Percentiles rank a stretch among this genome's conserved stretches.
phyloP scores from a whole-genome alignment of 2,797 vertebrate species.

The Hippoglossus hippoglossus region DNA sequence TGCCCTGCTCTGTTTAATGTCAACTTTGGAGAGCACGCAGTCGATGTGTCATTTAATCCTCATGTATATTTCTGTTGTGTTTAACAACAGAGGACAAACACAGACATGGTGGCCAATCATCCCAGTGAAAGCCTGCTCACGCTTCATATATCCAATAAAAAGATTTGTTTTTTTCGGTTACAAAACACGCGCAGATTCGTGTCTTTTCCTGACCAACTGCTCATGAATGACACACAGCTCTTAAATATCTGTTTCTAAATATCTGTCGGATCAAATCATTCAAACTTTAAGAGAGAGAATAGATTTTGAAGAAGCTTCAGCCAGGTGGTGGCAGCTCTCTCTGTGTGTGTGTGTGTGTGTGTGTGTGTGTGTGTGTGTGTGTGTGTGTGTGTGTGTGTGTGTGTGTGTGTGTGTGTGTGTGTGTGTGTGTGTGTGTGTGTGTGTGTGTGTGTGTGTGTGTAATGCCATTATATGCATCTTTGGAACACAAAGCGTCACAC shows the following conservation, averaged over 20 bases:
- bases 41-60: constrained; percentile 5
- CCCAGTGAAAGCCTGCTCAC: constrained; percentile 4
- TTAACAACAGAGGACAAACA: constrained; percentile 4
- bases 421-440: too few species aligned
- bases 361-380: too few species aligned
- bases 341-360: too few species aligned
- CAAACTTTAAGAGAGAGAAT: not conserved
- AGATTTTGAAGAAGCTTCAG: too few species aligned
- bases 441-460: too few species aligned
- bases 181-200: not conserved
- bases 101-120: not conserved
- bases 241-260: not conserved
- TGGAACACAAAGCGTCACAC: too few species aligned
- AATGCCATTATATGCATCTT: too few species aligned
- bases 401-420: too few species aligned
- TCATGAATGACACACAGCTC: not conserved
- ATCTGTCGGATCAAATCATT: not conserved
- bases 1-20: constrained; percentile 12
- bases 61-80: constrained; percentile 3
- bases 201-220: not conserved
- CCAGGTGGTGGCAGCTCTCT: too few species aligned
- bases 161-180: too few species aligned
- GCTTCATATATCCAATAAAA: not conserved
- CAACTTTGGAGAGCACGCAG: constrained; percentile 1
- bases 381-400: too few species aligned